Evolutionary conservation across 1,140 invertebrate species (phyloP).

Genomic region (Palaemon carinicauda): DNA sequence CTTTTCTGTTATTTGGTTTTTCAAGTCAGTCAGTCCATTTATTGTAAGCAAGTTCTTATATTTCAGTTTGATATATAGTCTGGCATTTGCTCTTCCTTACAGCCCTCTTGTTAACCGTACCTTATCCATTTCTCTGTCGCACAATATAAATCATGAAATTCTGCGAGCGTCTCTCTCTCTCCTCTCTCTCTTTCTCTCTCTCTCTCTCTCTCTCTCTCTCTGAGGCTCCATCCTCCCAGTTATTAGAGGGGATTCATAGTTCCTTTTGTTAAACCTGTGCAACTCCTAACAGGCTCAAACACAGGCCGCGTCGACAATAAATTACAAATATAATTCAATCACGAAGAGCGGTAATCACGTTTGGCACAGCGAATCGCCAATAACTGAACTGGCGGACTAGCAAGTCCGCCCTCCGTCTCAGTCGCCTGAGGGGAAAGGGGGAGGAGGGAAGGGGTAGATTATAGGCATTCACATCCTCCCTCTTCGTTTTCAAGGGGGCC

Average conservation of each 20-base stretch:
- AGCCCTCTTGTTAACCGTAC: background rate
- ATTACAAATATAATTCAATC: conserved; percentile 52
- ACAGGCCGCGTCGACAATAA: conserved; percentile 42
- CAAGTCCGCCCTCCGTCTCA: background rate
- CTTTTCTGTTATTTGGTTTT: too few relatives aligned
- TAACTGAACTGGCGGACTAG: conserved; percentile 23
- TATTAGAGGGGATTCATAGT: conserved; percentile 46
- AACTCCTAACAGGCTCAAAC: conserved; percentile 39
- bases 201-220: conserved; percentile 26
- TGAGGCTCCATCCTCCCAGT: background rate
- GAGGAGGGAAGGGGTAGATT: too few relatives aligned
- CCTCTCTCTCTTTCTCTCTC: conserved; percentile 32
- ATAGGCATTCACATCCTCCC: too few relatives aligned
- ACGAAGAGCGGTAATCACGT: conserved; percentile 37
- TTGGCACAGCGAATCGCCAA: conserved; percentile 44
- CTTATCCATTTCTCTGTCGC: background rate
- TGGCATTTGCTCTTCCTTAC: too few relatives aligned
- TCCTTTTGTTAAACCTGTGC: conserved; percentile 38
- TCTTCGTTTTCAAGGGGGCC: too few relatives aligned
- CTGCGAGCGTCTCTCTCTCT: background rate
- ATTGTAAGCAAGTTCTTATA: too few relatives aligned
- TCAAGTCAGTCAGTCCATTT: too few relatives aligned
- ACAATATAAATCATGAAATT: background rate
- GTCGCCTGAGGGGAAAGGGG: background rate
- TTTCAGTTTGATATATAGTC: too few relatives aligned